Conservation (phyloP, 2,797 vertebrate genomes). For the Gambusia yucatana region DNA sequence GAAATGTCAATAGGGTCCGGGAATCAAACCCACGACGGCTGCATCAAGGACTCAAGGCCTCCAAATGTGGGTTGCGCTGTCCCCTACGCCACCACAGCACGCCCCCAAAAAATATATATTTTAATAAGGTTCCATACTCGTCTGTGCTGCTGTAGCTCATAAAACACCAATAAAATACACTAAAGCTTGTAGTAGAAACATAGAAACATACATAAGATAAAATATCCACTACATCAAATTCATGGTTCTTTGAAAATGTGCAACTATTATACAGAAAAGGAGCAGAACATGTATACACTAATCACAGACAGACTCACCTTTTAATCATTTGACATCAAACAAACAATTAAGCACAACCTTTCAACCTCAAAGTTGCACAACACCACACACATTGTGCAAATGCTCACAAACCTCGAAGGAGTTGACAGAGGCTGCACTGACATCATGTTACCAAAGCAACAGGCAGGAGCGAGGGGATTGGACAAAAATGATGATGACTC, state of each 20-base stretch:
- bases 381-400: constrained; percentile 25
- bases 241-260: neutral
- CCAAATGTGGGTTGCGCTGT: no score
- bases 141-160: neutral
- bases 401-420: constrained; percentile 63
- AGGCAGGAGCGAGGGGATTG: constrained; percentile 69
- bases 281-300: neutral
- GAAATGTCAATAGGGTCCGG: no score
- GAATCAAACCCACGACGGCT: no score
- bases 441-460: constrained; percentile 81
- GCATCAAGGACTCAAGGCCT: no score
- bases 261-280: neutral
- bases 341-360: constrained; percentile 3
- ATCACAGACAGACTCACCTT: neutral
- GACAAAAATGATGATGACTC: constrained; percentile 68
- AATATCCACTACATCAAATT: neutral
- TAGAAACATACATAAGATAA: neutral
- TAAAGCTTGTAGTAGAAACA: neutral
- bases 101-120: neutral
- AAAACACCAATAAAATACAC: neutral
- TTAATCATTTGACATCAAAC: neutral
- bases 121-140: neutral
- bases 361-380: constrained; percentile 10
- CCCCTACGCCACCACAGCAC: no score
- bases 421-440: constrained; percentile 68